Base-by-base conservation (phyloP, 2,797 vertebrate genomes). In the Nannoperca australis region DNA sequence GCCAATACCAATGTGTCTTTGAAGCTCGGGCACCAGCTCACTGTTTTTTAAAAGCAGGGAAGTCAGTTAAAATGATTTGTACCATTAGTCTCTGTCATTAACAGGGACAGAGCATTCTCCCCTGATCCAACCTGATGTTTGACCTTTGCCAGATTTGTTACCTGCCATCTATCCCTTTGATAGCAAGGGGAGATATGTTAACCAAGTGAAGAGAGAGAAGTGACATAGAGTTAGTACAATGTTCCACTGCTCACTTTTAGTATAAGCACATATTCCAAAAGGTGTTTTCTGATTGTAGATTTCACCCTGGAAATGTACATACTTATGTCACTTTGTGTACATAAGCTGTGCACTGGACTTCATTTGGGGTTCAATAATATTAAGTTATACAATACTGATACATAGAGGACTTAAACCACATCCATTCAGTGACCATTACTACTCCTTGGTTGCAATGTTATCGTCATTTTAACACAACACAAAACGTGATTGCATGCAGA, bases 1-100 rank as follows among this genome's bases (percentile, higher is more conserved):
- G 56, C 65, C 75, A 60, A 78, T 82, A 59, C 65, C 75, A 62
- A 78, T 82, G 55, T 32, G 58, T 81, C 73, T 69, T 71, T 36
- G 63, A 63, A 73, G 47, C 2, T 1, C 22, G 14, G 61, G 22
- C 2, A 6, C 51, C 72, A 62, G 65, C 55, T 72, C 62, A 11
- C 32, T 1, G 1, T 70, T 77, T 78, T 61, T 71, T 36, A 72
- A 56, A 70, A 24, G 49, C 61, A 70, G 22, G 9, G 38, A 54
- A 55, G 73, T 69, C 49, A 58, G 50, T 68, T 44, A 67, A 76
- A 85, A 70, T 54, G 1, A 84, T 81, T 76, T 84, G 40, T 27
- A 47, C 50, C 36, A 69, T 87, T 54, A 44, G 53, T 74, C 64
- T 78, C 38, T 54, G 50, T 77, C 71, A 66, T 79, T 76, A 85